phyloP scores from a whole-genome alignment of 1,140 invertebrate genomes.

The Scaptomyza hsui region DNA sequence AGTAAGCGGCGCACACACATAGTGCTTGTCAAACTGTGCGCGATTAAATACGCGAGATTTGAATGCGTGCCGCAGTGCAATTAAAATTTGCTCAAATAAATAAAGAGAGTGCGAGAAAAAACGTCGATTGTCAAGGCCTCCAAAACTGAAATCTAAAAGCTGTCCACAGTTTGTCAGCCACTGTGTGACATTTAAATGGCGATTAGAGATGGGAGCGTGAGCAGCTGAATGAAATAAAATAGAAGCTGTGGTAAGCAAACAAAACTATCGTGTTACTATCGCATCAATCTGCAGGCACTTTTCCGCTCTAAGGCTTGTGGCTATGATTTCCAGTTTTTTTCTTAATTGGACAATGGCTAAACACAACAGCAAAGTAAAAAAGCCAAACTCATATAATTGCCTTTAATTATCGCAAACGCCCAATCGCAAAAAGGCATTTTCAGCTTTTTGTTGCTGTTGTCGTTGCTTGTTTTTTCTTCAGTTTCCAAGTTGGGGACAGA shows the following conservation, averaged over 20 bases:
- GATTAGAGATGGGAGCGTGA: constrained; percentile 33
- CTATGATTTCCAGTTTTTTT: constrained; percentile 65
- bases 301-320: constrained; percentile 11
- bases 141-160: constrained; percentile 6
- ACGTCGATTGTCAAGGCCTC: constrained; percentile 48
- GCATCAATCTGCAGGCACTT: background rate
- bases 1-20: constrained; percentile 14
- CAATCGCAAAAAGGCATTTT: constrained; percentile 59
- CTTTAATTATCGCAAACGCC: constrained; percentile 80
- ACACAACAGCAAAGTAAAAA: constrained; percentile 55
- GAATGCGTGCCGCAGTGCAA: constrained; percentile 46
- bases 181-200: constrained; percentile 7
- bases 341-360: constrained; percentile 70
- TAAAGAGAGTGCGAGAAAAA: constrained; percentile 20
- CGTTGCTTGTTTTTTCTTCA: constrained; percentile 27
- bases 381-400: constrained; percentile 75
- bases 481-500: constrained; percentile 10
- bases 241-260: background rate
- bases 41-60: constrained; percentile 53
- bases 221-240: background rate
- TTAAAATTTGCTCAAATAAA: constrained; percentile 29
- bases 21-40: constrained; percentile 43
- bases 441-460: constrained; percentile 21
- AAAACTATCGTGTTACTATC: constrained; percentile 15
- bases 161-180: constrained; percentile 39